Evolutionary conservation across 2,888 invertebrate genomes (phyloP).

Genomic region (Caenorhabditis angaria): DNA sequence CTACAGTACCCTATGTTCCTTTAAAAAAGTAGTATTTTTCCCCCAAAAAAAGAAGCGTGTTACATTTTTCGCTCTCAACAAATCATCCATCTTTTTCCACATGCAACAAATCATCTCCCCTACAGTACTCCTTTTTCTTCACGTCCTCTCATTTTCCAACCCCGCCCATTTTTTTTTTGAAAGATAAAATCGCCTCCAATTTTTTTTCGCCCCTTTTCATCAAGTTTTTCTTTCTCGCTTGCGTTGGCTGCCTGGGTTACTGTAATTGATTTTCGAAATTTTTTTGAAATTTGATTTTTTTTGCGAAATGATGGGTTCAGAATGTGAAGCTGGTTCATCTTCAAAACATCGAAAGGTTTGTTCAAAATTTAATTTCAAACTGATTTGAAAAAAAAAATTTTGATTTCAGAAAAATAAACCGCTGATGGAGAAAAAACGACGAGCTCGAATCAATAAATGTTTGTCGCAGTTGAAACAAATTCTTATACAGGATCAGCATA

Average conservation of each 20-base stretch:
- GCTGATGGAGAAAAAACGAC: constrained; percentile 56
- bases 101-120: background rate
- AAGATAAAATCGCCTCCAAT: background rate
- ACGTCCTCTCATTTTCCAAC: no score
- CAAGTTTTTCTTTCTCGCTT: background rate
- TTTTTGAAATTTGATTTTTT: no score
- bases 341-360: background rate
- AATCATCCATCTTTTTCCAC: background rate
- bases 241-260: background rate
- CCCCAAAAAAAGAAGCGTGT: background rate
- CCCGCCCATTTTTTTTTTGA: background rate
- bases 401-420: constrained; percentile 58
- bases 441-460: constrained; percentile 54
- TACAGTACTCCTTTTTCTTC: background rate
- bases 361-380: background rate
- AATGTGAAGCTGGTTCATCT: background rate
- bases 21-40: background rate
- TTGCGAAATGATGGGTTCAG: background rate
- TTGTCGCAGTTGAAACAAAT: constrained; percentile 52
- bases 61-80: no score
- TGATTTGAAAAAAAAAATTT: background rate
- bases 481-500: constrained; percentile 44
- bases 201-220: background rate
- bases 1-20: no score
- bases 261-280: background rate